Conservation (phyloP, 23 tunicate species). For the Ciona savignyi region DNA sequence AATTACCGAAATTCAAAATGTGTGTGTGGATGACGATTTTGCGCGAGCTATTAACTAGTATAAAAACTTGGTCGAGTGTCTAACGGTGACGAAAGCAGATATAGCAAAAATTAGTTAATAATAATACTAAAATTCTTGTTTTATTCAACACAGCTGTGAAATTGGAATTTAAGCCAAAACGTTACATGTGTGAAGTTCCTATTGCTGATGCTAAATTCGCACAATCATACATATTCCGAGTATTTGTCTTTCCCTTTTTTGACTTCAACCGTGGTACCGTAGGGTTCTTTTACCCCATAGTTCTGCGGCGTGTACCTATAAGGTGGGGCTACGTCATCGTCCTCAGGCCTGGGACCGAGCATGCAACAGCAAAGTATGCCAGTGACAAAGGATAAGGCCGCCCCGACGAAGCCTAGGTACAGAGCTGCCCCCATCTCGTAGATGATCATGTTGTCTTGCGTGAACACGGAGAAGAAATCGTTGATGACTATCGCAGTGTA, state of each 20-base stretch:
- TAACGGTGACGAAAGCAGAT: too few species aligned
- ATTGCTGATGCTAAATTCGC: too few species aligned
- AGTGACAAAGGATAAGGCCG: conserved; percentile 10
- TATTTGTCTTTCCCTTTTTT: not conserved
- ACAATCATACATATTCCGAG: not conserved
- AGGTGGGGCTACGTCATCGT: not conserved
- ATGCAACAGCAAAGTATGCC: not conserved
- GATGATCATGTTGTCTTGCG: conserved; percentile 61
- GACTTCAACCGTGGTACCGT: not conserved
- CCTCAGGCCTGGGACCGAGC: not conserved
- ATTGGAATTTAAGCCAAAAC: too few species aligned
- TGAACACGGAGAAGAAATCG: conserved; percentile 53
- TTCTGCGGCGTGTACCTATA: not conserved
- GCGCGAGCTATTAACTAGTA: too few species aligned
- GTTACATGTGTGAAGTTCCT: too few species aligned
- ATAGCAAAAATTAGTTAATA: too few species aligned
- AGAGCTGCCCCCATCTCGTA: conserved; percentile 68
- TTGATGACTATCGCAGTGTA: conserved; percentile 54
- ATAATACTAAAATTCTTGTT: too few species aligned
- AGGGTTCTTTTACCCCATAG: not conserved
- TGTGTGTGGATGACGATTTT: too few species aligned
- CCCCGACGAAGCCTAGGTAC: conserved; percentile 49
- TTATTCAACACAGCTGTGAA: too few species aligned
- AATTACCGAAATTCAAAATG: too few species aligned
- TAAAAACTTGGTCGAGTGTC: too few species aligned